Base-by-base conservation (phyloP, 2,113 vertebrate genomes). In the Chascanopsetta lugubris region DNA sequence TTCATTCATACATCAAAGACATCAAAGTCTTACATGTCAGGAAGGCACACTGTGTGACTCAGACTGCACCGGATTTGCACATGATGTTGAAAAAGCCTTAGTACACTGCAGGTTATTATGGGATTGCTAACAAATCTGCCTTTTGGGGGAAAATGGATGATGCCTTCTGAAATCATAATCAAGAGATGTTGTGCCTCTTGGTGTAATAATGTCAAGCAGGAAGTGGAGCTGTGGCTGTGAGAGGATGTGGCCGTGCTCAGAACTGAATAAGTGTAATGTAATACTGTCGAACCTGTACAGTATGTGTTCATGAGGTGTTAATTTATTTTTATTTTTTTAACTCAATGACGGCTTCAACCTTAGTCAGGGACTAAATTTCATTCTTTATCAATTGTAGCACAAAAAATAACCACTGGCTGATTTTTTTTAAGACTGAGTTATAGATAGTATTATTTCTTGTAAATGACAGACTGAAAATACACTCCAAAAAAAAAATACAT, bases 41-140 rank as follows among this genome's bases (percentile, higher is more conserved):
- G n/a, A n/a, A n/a, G 68, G 58, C 54, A 58, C 68, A 78, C 49
- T 50, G 67, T 20, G 57, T 25, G 50, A 72, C 62, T 74, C 74
- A 67, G 61, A 85, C 69, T 68, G 77, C 77, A 62, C 72, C 72
- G 55, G 79, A 84, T 90, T 91, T 91, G 90, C 89, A 91, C 90
- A 89, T 64, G 57, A 83, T 80, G 59, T 88, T 86, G 66, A 72
- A 75, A 38, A 87, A 79, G 88, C 89, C 87, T 89, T 84, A 82
- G 76, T 79, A 79, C 51, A 70, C 45, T 58, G 73, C 76, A 84
- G 71, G 66, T 84, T 58, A 61, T 63, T 58, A 61, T 63, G 57
- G 67, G 29, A 86, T 74, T 75, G 71, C 70, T 73, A 53, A 82
- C 60, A 78, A 79, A 81, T 83, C 77, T 86, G 83, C 75, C 79